Evolutionary conservation across 2,888 invertebrate species (phyloP).

Genomic region (Ichneumoninae sp.): DNA sequence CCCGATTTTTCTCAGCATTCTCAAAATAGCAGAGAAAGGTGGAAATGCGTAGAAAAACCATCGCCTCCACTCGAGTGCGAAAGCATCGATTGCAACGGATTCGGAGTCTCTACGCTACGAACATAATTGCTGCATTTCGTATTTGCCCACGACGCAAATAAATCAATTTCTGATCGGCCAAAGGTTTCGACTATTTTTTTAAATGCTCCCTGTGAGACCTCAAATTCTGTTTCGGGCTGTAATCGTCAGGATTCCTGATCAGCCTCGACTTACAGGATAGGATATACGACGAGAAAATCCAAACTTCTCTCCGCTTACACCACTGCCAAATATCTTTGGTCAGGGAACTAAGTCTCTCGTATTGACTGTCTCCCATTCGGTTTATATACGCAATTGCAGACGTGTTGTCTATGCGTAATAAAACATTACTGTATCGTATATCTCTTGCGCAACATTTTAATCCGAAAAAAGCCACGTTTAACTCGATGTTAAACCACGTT

Average conservation of each 20-base stretch:
- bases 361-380: conserved; percentile 47
- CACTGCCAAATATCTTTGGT: conserved; percentile 7
- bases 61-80: conserved; percentile 31
- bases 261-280: conserved; percentile 5
- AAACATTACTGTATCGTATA: background rate
- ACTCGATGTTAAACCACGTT: too few species aligned
- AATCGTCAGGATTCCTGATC: conserved; percentile 34
- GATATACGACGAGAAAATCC: conserved; percentile 40
- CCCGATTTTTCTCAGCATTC: conserved; percentile 72
- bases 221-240: conserved; percentile 45
- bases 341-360: conserved; percentile 17
- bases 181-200: conserved; percentile 4
- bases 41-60: conserved; percentile 49
- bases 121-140: conserved; percentile 24
- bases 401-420: conserved; percentile 53
- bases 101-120: conserved; percentile 40
- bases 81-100: conserved; percentile 47
- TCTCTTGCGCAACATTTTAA: conserved; percentile 56
- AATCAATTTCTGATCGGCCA: conserved; percentile 26
- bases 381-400: conserved; percentile 58
- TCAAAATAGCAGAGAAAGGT: conserved; percentile 59
- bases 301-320: conserved; percentile 43
- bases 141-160: conserved; percentile 32
- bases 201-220: conserved; percentile 1
- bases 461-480: conserved; percentile 41